Percentiles rank a stretch among this genome's conserved stretches.
These are phyloP conservation scores for Oxyura jamaicensis DNA, from an alignment of 2,113 vertebrate species.

Conservation along the genomic window DNA sequence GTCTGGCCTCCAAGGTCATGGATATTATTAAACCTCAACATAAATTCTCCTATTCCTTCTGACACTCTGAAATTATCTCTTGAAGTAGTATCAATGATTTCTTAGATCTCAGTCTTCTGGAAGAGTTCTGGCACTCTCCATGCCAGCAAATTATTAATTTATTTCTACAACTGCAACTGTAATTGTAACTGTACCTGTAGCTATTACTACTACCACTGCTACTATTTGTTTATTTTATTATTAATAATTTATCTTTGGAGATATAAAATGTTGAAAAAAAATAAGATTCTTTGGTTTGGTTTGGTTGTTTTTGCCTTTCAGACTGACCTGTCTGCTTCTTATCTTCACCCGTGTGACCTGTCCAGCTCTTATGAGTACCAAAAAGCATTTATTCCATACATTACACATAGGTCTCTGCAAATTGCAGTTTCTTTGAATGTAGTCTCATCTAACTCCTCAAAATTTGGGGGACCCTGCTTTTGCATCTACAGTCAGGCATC, in stretches of 20 bases:
- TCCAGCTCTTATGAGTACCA: not conserved
- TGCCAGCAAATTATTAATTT: not conserved
- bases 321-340: not conserved
- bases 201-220: not conserved
- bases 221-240: not conserved
- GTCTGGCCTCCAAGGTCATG: not conserved
- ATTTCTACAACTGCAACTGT: not conserved
- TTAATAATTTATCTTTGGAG: not conserved
- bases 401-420: not conserved
- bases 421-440: not conserved
- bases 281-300: not conserved
- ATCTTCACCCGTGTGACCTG: not conserved
- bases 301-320: not conserved
- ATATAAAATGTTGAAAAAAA: not conserved
- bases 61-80: not conserved
- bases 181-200: not conserved
- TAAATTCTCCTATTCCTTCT: not conserved
- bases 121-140: not conserved
- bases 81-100: not conserved
- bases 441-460: not conserved
- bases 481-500: not conserved
- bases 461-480: not conserved
- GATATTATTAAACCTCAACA: not conserved
- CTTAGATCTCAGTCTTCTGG: not conserved
- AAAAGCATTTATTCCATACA: not conserved